phyloP scores from a whole-genome alignment of 2,113 vertebrate genomes.

The Prietella phreatophila region DNA sequence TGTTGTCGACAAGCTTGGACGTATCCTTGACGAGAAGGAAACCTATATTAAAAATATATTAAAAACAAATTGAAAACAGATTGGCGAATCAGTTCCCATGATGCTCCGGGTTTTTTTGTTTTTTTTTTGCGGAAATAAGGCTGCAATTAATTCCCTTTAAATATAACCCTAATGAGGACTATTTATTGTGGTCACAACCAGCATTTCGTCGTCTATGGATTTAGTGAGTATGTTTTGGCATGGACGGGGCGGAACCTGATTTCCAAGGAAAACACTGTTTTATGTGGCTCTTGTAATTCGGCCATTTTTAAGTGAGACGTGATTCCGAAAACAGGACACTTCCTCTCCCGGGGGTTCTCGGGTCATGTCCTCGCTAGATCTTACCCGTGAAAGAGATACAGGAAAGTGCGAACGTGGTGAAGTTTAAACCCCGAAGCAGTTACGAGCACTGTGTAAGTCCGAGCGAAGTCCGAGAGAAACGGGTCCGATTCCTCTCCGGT shows the following conservation, averaged over 20 bases:
- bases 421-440: conserved; percentile 47
- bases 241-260: conserved; percentile 30
- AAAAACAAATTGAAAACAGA: conserved; percentile 35
- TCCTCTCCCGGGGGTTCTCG: conserved; percentile 40
- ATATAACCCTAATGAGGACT: conserved; percentile 49
- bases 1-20: neutral
- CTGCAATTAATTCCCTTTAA: conserved; percentile 49
- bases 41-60: conserved; percentile 27
- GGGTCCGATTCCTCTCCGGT: conserved; percentile 12
- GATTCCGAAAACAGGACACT: conserved; percentile 50
- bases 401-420: conserved; percentile 21
- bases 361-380: conserved; percentile 25
- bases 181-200: conserved; percentile 51
- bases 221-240: conserved; percentile 48
- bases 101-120: neutral
- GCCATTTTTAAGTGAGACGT: conserved; percentile 57
- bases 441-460: neutral
- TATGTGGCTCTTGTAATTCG: conserved; percentile 55
- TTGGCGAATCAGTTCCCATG: conserved; percentile 31
- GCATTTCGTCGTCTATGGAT: conserved; percentile 40
- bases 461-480: conserved; percentile 15
- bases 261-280: conserved; percentile 54
- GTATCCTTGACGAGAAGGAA: neutral
- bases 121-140: conserved; percentile 38
- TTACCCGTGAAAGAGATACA: conserved; percentile 33